These are phyloP conservation scores for Ranitomeya variabilis DNA, from an alignment of 2,113 vertebrate species.

Conservation along the genomic window DNA sequence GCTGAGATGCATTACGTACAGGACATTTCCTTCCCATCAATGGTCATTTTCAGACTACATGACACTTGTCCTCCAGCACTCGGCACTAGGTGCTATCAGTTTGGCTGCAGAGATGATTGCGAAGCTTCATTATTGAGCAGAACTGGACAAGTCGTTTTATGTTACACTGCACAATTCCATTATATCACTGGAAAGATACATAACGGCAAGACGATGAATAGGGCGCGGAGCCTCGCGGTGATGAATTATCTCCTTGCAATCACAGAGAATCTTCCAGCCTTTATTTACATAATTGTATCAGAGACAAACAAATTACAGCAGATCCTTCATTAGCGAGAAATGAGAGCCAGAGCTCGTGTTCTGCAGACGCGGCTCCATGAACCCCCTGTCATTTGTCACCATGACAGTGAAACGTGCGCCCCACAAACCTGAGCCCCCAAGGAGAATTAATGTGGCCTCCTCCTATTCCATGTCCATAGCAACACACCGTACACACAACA, in stretches of 20 bases:
- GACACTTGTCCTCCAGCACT: too few relatives aligned
- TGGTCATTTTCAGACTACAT: too few relatives aligned
- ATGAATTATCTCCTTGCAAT: conserved; percentile 96
- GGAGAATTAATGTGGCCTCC: not conserved
- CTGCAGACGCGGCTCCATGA: conserved; percentile 72
- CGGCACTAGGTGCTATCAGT: too few relatives aligned
- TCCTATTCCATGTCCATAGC: not conserved
- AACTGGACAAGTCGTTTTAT: conserved; percentile 97
- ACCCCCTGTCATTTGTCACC: conserved; percentile 78
- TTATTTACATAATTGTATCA: conserved; percentile 85
- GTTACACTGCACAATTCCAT: conserved; percentile 99
- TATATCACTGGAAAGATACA: conserved; percentile 86
- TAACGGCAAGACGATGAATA: conserved; percentile 95
- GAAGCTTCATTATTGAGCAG: conserved; percentile 90
- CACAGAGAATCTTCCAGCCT: conserved; percentile 75
- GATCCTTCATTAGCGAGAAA: conserved; percentile 83
- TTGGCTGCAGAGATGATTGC: conserved; percentile 81
- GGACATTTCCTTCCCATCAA: too few relatives aligned
- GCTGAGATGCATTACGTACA: too few relatives aligned
- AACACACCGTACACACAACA: not conserved
- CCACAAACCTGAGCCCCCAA: not conserved
- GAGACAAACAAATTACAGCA: conserved; percentile 83
- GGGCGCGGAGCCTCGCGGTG: conserved; percentile 85
- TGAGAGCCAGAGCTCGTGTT: conserved; percentile 79
- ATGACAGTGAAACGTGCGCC: not conserved